Base-by-base conservation (phyloP, 1,140 invertebrate species). In the Meloidogyne floridensis region DNA sequence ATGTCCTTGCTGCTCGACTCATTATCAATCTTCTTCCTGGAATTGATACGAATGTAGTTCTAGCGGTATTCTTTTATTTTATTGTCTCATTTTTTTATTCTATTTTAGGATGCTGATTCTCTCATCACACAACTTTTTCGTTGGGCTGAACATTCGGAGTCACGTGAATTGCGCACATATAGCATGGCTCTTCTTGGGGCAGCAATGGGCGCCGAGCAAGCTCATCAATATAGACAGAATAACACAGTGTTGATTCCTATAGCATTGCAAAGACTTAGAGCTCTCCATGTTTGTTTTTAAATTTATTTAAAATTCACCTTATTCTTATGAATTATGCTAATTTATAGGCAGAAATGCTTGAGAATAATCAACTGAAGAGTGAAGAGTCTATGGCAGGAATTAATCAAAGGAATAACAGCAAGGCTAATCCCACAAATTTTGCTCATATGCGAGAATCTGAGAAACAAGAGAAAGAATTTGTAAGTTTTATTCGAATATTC, bases 111-210 rank as follows among this genome's bases (percentile, higher is more conserved):
- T 32, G 84, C 75, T 9, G 84, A 83, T 11, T 84, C 81, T 6
- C 43, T 87, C 10, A 71, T 84, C 9, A 53, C 72, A 71, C 82
- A 85, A 69, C 77, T 85, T 32, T 85, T 84, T 18, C 54, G 75
- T 9, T 85, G 84, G 84, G 84, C 84, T 1, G 84, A 87, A 65
- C 59, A 20, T 15, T 85, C 86, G 1, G 84, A 85, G 9, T 85
- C 84, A 7, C 53, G 86, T n/a, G 84, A 85, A 54, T 73, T 85
- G 10, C 53, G 84, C 10, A 86, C 84, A 2, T 85, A 85, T 42
- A 80, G 84, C 32, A 87, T 85, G 20, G 80, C 71, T 15, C 43
- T 85, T n/a, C 77, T 85, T 3, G 77, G 70, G 9, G 77, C 85
- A 9, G 72, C 65, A n/a, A 85, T 85, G 75, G 84, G 77, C 15